Conservation (phyloP, 92 coral and sea anemone species). For the Porites cylindrica region DNA sequence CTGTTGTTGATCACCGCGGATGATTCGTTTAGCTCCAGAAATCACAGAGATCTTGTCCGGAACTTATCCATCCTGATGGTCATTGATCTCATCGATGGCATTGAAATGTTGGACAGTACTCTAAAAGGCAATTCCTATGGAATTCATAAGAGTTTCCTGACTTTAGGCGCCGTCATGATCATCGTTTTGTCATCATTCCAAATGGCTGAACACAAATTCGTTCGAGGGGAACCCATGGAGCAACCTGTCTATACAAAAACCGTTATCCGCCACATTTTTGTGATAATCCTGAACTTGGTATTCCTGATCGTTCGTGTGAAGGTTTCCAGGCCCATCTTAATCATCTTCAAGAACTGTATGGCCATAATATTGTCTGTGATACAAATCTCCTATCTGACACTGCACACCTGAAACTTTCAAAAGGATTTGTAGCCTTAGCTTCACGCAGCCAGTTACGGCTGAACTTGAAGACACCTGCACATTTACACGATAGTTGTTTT, state of each 20-base stretch:
- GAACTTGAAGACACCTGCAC: too few species aligned
- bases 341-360: constrained; percentile 4
- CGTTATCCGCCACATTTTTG: neutral
- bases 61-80: too few species aligned
- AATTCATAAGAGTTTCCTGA: neutral
- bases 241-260: neutral
- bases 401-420: too few species aligned
- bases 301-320: neutral
- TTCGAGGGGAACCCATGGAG: neutral
- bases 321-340: constrained; percentile 2
- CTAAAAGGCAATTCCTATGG: neutral
- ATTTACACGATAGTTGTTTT: too few species aligned
- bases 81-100: neutral
- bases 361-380: neutral
- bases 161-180: neutral
- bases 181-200: neutral
- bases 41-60: neutral
- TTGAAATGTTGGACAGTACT: neutral
- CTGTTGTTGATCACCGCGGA: neutral
- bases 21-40: neutral
- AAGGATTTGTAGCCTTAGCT: too few species aligned
- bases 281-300: neutral
- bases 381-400: too few species aligned
- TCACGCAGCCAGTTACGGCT: too few species aligned
- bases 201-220: neutral